Evolutionary conservation across 2,113 vertebrate species (phyloP).

Genomic region (Xiphophorus couchianus): DNA sequence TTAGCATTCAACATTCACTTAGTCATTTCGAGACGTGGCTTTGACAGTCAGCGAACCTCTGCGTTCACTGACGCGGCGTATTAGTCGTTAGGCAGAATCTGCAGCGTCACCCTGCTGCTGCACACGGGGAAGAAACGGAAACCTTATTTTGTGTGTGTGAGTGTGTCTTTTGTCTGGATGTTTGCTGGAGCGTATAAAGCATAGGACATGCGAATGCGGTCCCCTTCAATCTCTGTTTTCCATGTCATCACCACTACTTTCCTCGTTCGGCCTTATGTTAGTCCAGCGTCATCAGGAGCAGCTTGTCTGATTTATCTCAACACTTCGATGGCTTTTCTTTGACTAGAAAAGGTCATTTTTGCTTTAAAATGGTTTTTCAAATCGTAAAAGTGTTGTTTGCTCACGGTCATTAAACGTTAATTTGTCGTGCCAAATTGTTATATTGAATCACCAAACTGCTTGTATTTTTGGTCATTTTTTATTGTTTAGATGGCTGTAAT

Average conservation of each 20-base stretch:
- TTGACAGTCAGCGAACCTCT: not conserved
- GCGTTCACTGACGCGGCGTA: not conserved
- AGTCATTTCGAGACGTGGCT: conserved; percentile 2
- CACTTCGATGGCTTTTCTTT: not conserved
- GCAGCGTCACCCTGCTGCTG: not conserved
- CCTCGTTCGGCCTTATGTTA: not conserved
- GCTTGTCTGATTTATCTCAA: conserved; percentile 8
- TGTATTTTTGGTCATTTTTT: too few species aligned
- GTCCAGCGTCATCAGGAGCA: conserved; percentile 16
- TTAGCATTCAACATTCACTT: too few species aligned
- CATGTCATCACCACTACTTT: conserved; percentile 16
- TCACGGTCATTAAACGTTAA: not conserved
- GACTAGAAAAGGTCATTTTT: too few species aligned
- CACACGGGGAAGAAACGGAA: conserved; percentile 10
- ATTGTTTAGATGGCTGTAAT: too few species aligned
- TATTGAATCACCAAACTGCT: not conserved
- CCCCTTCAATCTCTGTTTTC: conserved; percentile 37
- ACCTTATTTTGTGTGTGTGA: not conserved
- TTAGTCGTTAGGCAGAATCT: conserved; percentile 9
- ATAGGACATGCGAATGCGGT: not conserved
- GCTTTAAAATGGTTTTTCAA: not conserved
- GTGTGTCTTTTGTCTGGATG: conserved; percentile 3
- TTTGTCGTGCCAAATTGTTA: too few species aligned
- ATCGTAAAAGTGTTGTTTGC: not conserved
- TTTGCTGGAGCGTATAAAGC: not conserved